These are phyloP conservation scores for Microtus richardsoni DNA, from an alignment of 2,113 vertebrate species.

Conservation along the genomic window DNA sequence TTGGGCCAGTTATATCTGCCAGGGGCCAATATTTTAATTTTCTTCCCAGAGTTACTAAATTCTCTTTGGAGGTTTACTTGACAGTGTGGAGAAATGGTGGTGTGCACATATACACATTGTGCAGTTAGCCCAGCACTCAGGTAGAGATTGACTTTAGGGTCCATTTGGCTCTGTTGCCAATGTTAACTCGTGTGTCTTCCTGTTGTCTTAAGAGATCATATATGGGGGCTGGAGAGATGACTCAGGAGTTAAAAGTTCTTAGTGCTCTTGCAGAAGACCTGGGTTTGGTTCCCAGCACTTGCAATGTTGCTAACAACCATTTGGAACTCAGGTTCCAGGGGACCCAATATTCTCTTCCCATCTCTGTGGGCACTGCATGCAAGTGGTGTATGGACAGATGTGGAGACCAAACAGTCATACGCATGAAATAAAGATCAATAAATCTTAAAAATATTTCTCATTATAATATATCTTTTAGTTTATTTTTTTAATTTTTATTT, in stretches of 20 bases:
- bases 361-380: neutral
- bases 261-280: neutral
- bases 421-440: neutral
- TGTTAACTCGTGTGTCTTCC: neutral
- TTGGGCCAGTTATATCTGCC: neutral
- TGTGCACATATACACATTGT: neutral
- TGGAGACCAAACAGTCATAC: neutral
- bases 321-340: neutral
- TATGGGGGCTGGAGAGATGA: neutral
- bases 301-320: neutral
- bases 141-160: constrained; percentile 2
- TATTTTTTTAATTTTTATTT: neutral
- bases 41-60: neutral
- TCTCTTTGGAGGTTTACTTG: neutral
- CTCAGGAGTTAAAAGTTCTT: neutral
- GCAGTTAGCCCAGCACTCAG: neutral
- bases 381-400: neutral
- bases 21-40: neutral
- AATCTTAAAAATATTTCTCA: neutral
- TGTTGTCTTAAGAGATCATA: neutral
- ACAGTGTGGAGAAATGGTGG: neutral
- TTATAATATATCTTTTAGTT: constrained; percentile 2
- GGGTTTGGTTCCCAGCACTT: neutral
- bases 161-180: neutral
- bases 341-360: neutral